These are phyloP conservation scores for Melangyna quadrimaculata DNA, from an alignment of 2,888 invertebrate genomes.

Conservation along the genomic window DNA sequence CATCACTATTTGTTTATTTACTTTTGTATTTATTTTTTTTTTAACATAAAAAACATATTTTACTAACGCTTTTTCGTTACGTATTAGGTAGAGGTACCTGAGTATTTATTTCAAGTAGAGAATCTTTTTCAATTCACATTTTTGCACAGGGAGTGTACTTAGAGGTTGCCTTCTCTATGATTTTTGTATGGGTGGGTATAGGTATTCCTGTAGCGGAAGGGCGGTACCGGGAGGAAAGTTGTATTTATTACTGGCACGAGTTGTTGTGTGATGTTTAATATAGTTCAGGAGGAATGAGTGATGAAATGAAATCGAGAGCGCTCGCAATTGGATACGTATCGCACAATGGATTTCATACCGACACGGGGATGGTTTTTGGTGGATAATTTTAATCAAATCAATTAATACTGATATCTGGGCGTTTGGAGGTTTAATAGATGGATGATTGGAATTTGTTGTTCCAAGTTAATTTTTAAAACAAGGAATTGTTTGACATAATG, in stretches of 20 bases:
- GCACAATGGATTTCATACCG: slow-evolving; percentile 48
- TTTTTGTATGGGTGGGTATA: neutral
- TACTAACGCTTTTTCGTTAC: neutral
- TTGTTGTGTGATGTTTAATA: slow-evolving; percentile 21
- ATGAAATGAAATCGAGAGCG: slow-evolving; percentile 68
- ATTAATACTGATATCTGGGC: slow-evolving; percentile 47
- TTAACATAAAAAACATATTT: neutral
- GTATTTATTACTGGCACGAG: slow-evolving; percentile 67
- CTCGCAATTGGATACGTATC: slow-evolving; percentile 53
- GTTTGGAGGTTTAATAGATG: slow-evolving; percentile 7
- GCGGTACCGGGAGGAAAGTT: slow-evolving; percentile 62
- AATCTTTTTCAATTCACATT: slow-evolving; percentile 16
- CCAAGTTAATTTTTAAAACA: neutral
- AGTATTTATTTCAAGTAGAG: neutral
- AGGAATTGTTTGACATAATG: too few relatives aligned
- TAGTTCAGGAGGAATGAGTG: slow-evolving; percentile 49
- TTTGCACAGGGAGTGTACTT: slow-evolving; percentile 20
- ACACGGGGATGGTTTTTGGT: slow-evolving; percentile 29
- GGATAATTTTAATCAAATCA: slow-evolving; percentile 65
- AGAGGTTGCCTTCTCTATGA: slow-evolving; percentile 30
- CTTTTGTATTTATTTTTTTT: slow-evolving; percentile 8
- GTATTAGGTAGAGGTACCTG: neutral
- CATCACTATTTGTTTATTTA: slow-evolving; percentile 26
- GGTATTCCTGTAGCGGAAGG: slow-evolving; percentile 36
- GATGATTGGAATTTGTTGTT: neutral